Conservation (phyloP, 2,113 vertebrate species). For the Genyomyrus donnyi region DNA sequence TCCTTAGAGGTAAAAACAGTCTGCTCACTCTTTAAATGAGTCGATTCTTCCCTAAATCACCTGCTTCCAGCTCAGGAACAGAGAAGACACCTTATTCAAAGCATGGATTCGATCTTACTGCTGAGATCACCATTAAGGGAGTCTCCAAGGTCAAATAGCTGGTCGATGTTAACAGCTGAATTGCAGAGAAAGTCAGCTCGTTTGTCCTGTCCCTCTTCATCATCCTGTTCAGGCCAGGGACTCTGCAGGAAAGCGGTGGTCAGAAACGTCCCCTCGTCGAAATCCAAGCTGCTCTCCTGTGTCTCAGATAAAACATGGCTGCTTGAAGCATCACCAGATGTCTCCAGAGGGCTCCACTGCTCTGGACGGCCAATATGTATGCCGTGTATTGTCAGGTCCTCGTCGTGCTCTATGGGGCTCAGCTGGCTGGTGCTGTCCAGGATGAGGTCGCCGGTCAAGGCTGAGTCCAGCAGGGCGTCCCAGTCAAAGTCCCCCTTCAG, state of each 20-base stretch:
- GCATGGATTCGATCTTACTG: conserved; percentile 62
- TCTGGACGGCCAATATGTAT: conserved; percentile 48
- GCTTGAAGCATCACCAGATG: background rate
- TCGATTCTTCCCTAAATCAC: background rate
- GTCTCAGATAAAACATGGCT: conserved; percentile 47
- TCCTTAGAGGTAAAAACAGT: conserved; percentile 12
- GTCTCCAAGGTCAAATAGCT: conserved; percentile 72
- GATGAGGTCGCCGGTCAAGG: conserved; percentile 69
- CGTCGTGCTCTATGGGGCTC: conserved; percentile 55
- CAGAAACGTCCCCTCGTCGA: conserved; percentile 80
- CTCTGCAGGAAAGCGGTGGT: conserved; percentile 82
- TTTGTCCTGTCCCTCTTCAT: conserved; percentile 28
- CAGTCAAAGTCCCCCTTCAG: conserved; percentile 92
- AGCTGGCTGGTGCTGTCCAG: conserved; percentile 68
- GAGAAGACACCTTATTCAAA: conserved; percentile 42
- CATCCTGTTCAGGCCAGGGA: conserved; percentile 83
- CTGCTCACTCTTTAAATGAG: background rate
- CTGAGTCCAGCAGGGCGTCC: conserved; percentile 80
- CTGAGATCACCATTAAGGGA: conserved; percentile 58
- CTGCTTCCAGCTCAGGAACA: background rate
- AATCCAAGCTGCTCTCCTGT: conserved; percentile 63
- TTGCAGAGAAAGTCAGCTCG: conserved; percentile 62
- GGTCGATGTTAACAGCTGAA: conserved; percentile 63
- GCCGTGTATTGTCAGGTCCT: conserved; percentile 64
- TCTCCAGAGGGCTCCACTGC: conserved; percentile 48